Evolutionary conservation across 2,797 vertebrate species (phyloP), one percentile per base, ranked within the genome.

Genomic region (Sardinella longiceps): DNA sequence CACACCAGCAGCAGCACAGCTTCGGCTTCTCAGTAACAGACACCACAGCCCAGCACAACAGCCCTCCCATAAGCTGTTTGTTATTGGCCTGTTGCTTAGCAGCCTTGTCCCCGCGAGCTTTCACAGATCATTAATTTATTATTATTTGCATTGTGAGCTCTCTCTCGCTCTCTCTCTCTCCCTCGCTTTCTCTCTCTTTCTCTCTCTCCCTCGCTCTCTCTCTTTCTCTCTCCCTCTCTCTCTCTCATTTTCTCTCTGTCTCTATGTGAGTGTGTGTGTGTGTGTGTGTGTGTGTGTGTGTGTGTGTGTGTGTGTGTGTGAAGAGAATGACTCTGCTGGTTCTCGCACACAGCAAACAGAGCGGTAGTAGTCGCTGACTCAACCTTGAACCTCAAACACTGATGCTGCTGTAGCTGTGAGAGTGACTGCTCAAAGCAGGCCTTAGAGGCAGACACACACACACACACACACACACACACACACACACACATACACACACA

Each of bases 51-150:
- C 63, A 70, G 63, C 63, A 63, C 60, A 63, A 25, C 60, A 63
- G n/a, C n/a, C 28, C 63, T 5, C 30, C 63, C 28, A 5, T 70
- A 70, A 70, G 63, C 63, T 33, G 63, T 28, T 70, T 70, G 63
- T 86, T 88, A 88, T 88, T 84, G 86, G 81, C 53, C 84, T 66
- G 87, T 88, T 88, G 87, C 87, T 88, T 84, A 88, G 87, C 87
- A 88, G 83, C 85, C 85, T 58, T 86, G 84, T 80, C 82, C 85
- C 85, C 82, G 63, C 7, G 46, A 60, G 80, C 80, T 84, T 86
- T 85, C 58, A 51, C 82, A 56, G 87, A 86, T 66, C 80, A 86
- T 88, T 82, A 86, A 70, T 82, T 77, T 84, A 60, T 88, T 85
- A 86, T 86, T 85, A 86, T 84, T 84, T 80, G 33, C 83, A 53